These are phyloP conservation scores for Idaea straminata DNA, from an alignment of 2,888 invertebrate genomes.

Conservation along the genomic window DNA sequence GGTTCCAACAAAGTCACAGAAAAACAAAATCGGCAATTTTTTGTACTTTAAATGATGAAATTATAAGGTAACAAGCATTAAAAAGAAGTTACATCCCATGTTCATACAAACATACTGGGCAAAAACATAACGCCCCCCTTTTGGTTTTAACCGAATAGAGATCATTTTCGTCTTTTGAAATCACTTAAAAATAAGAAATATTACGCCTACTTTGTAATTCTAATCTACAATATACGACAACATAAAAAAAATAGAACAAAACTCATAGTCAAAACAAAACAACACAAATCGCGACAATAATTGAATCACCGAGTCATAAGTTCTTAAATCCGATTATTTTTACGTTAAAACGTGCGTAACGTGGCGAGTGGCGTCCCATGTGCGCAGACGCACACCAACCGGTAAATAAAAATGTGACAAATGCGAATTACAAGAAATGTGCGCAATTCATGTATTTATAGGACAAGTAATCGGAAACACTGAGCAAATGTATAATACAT, in stretches of 20 bases:
- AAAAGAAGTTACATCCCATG: too few species aligned
- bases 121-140: too few species aligned
- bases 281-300: neutral
- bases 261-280: neutral
- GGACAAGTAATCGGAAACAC: conserved; percentile 10
- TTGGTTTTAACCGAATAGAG: too few species aligned
- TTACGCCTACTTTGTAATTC: too few species aligned
- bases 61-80: too few species aligned
- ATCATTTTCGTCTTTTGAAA: too few species aligned
- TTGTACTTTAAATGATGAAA: too few species aligned
- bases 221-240: neutral
- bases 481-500: neutral
- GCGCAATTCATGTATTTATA: conserved; percentile 43
- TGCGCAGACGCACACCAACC: neutral
- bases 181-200: too few species aligned
- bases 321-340: neutral
- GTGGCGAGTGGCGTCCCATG: neutral
- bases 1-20: too few species aligned
- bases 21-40: too few species aligned
- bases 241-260: neutral
- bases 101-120: too few species aligned
- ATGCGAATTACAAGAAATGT: conserved; percentile 49
- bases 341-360: neutral
- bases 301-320: neutral
- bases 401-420: conserved; percentile 48